Percentiles rank a stretch among this genome's conserved stretches.
phyloP scores from a whole-genome alignment of 2,888 invertebrate species.

The Callimorpha dominula region DNA sequence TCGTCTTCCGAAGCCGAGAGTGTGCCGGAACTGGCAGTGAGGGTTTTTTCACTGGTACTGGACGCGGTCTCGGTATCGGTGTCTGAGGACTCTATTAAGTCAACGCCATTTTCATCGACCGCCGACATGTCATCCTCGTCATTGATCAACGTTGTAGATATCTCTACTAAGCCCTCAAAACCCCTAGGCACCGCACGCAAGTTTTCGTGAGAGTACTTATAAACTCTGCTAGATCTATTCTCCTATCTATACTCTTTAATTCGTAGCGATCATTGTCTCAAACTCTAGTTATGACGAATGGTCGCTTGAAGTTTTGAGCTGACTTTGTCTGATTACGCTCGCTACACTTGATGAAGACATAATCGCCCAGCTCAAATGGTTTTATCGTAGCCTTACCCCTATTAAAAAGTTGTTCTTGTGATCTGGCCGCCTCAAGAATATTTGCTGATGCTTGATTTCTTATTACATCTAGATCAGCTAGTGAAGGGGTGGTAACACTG shows the following conservation, averaged over 20 bases:
- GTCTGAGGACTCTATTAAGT: not conserved
- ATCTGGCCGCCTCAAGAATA: conserved; percentile 2
- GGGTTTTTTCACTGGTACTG: not conserved
- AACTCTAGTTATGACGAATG: conserved; percentile 15
- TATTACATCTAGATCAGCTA: conserved; percentile 3
- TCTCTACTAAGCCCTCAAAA: conserved; percentile 10
- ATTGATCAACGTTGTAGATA: not conserved
- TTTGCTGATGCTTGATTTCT: conserved; percentile 1
- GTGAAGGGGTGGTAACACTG: not conserved
- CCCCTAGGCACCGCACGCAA: conserved; percentile 29
- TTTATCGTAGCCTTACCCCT: conserved; percentile 10
- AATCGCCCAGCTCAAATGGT: not conserved
- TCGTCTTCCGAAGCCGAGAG: no score
- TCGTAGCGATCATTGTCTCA: conserved; percentile 26
- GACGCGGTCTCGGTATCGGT: not conserved
- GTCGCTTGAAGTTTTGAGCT: conserved; percentile 22
- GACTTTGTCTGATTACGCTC: no score
- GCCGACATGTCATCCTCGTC: conserved; percentile 18
- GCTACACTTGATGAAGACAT: no score
- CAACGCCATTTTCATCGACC: not conserved
- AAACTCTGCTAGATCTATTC: conserved; percentile 28
- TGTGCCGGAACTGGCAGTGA: not conserved
- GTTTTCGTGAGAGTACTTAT: conserved; percentile 42
- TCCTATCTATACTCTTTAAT: conserved; percentile 35
- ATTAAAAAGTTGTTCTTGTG: conserved; percentile 9